phyloP scores from a whole-genome alignment of 2,797 vertebrate species.

The Percopsis omiscomaycus region DNA sequence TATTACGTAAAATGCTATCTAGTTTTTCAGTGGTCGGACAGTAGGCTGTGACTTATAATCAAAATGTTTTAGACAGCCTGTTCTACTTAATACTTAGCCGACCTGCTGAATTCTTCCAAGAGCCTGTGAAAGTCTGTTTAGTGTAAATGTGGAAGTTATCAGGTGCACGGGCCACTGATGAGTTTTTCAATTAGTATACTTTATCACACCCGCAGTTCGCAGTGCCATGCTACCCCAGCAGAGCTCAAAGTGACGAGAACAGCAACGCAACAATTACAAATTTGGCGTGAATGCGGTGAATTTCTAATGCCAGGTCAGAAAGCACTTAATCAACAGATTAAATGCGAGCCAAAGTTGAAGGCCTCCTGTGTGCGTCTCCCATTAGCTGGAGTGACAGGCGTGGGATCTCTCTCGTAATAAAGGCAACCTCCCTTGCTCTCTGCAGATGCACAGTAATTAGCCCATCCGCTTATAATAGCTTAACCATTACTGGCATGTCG shows the following conservation, averaged over 20 bases:
- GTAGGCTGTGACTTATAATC: too few species aligned
- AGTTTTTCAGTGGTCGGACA: too few species aligned
- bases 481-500: constrained; percentile 68
- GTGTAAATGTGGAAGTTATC: constrained; percentile 17
- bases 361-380: constrained; percentile 46
- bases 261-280: constrained; percentile 18
- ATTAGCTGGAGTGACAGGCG: constrained; percentile 64
- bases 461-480: constrained; percentile 68
- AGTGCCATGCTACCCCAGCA: neutral
- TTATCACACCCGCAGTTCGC: constrained; percentile 15
- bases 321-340: constrained; percentile 50
- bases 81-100: too few species aligned
- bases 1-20: too few species aligned
- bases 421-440: constrained; percentile 52
- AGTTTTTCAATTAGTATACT: constrained; percentile 27
- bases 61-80: too few species aligned
- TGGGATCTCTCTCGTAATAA: constrained; percentile 62
- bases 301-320: constrained; percentile 54
- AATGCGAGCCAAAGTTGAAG: constrained; percentile 46
- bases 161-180: constrained; percentile 27
- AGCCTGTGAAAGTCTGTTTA: too few species aligned
- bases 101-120: too few species aligned
- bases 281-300: constrained; percentile 12
- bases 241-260: constrained; percentile 17
- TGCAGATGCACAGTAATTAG: constrained; percentile 73